Evolutionary conservation across 2,113 vertebrate genomes (phyloP).

Genomic region (Trematocara stigmaticum): DNA sequence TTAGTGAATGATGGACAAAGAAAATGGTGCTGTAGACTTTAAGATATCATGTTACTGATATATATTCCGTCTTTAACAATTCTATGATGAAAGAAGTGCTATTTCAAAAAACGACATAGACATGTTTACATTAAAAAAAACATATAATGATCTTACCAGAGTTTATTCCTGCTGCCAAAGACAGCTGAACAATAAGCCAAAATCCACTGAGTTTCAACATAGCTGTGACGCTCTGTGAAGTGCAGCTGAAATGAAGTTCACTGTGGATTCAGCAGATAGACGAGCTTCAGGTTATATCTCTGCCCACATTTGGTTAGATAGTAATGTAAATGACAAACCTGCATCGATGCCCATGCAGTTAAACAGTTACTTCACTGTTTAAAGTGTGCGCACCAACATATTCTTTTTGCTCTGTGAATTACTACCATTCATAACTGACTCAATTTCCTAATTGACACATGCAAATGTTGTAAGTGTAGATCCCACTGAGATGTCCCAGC

Average conservation of each 20-base stretch:
- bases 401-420: not conserved
- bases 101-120: not conserved
- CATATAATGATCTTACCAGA: conserved; percentile 12
- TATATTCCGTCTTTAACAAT: rapidly evolving
- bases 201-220: conserved; percentile 1
- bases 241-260: not conserved
- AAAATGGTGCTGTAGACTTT: not conserved
- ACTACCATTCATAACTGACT: not conserved
- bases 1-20: not conserved
- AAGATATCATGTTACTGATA: not conserved
- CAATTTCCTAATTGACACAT: not conserved
- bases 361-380: not conserved
- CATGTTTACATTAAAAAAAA: not conserved
- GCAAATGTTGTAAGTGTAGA: not conserved
- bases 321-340: conserved; percentile 13
- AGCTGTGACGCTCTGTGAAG: not conserved
- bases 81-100: not conserved
- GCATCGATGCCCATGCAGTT: not conserved
- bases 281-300: not conserved
- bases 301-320: conserved; percentile 46
- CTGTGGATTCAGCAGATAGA: not conserved
- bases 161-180: not conserved
- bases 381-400: not conserved
- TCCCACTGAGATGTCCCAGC: not conserved
- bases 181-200: not conserved